These are phyloP conservation scores for Drosophila aldrichi DNA, from an alignment of 2,888 invertebrate genomes.

Conservation along the genomic window DNA sequence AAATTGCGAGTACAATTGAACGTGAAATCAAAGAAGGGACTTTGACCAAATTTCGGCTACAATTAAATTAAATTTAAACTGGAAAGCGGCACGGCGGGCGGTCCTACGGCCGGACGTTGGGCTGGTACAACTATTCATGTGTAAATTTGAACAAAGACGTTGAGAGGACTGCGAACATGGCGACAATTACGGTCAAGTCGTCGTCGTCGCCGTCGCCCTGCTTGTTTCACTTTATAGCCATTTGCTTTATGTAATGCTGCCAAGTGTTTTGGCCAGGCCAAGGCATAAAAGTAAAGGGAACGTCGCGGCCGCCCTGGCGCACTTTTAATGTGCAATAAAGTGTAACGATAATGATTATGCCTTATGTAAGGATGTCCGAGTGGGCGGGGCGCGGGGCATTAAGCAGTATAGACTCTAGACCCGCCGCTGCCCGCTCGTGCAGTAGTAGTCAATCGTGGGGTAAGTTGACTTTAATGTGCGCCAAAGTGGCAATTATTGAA, in stretches of 20 bases:
- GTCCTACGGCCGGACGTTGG: not conserved
- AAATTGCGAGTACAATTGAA: constrained; percentile 74
- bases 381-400: not conserved
- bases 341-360: constrained; percentile 81
- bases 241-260: constrained; percentile 76
- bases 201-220: constrained; percentile 15
- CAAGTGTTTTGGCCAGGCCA: constrained; percentile 70
- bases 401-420: constrained; percentile 18
- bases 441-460: constrained; percentile 77
- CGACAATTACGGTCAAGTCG: constrained; percentile 71
- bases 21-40: constrained; percentile 62
- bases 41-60: constrained; percentile 54
- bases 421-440: constrained; percentile 31
- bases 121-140: constrained; percentile 76
- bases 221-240: constrained; percentile 76
- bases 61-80: constrained; percentile 78
- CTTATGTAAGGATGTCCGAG: constrained; percentile 52
- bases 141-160: constrained; percentile 68
- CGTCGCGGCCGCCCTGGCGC: constrained; percentile 57
- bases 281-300: constrained; percentile 76
- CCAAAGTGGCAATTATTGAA: constrained; percentile 81
- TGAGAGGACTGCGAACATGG: constrained; percentile 51
- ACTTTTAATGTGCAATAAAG: constrained; percentile 80
- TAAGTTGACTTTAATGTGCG: constrained; percentile 78
- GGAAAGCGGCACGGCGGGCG: constrained; percentile 23